Evolutionary conservation across 2,888 invertebrate species (phyloP).

Genomic region (Acrocera orbiculus): DNA sequence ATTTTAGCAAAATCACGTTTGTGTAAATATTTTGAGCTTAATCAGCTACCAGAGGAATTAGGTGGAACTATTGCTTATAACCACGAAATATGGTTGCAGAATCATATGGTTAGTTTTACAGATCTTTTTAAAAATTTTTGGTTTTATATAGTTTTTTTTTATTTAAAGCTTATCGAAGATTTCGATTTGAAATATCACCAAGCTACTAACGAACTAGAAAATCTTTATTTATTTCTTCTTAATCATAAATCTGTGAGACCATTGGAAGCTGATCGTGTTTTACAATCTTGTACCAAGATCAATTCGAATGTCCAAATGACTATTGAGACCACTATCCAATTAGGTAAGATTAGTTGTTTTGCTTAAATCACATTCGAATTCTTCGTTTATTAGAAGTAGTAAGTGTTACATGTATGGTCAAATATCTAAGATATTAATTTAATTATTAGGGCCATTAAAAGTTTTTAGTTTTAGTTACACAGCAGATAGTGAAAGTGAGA

Average conservation of each 20-base stretch:
- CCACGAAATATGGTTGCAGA: constrained; percentile 57
- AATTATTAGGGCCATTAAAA: no score
- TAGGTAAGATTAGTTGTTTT: constrained; percentile 29
- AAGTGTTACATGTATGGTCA: no score
- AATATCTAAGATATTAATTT: no score
- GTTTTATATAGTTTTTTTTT: not conserved
- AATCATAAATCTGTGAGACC: constrained; percentile 36
- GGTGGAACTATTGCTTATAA: constrained; percentile 54
- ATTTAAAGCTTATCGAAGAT: constrained; percentile 44
- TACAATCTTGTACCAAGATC: constrained; percentile 36
- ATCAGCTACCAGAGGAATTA: constrained; percentile 52
- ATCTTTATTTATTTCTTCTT: constrained; percentile 38
- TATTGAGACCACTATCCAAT: constrained; percentile 33
- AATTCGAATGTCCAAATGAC: constrained; percentile 34
- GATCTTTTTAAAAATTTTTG: not conserved
- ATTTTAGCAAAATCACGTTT: constrained; percentile 52
- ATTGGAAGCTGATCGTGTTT: constrained; percentile 38
- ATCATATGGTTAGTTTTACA: constrained; percentile 44
- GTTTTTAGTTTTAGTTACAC: no score
- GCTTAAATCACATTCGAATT: no score
- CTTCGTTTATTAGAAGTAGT: no score
- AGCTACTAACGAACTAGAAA: constrained; percentile 41
- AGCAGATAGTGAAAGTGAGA: no score
- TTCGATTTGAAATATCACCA: constrained; percentile 43
- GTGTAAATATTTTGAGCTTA: constrained; percentile 45